A percentile compares a stretch with the other conserved stretches of the same genome.
phyloP scores from a whole-genome alignment of 2,797 vertebrate species.

The Etheostoma nigrum region DNA sequence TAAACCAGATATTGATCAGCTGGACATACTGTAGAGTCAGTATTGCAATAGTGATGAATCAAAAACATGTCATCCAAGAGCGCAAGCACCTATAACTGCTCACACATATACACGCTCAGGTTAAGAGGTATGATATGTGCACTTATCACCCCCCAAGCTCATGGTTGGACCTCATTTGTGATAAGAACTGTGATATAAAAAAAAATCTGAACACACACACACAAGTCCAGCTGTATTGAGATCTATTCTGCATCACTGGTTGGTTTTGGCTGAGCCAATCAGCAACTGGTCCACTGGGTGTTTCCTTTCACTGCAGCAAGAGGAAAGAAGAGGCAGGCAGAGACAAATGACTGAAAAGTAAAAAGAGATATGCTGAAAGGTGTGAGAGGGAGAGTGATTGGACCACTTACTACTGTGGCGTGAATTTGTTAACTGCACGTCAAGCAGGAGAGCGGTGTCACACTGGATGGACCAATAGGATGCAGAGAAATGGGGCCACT shows the following conservation, averaged over 20 bases:
- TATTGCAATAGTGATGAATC: slow-evolving; percentile 5
- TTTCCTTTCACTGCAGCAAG: slow-evolving; percentile 68
- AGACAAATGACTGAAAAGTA: slow-evolving; percentile 45
- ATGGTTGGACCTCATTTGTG: neutral
- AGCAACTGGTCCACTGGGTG: slow-evolving; percentile 64
- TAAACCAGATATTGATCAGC: neutral
- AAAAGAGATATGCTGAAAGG: slow-evolving; percentile 30
- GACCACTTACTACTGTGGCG: slow-evolving; percentile 74
- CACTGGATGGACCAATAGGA: slow-evolving; percentile 68
- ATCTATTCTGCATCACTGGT: slow-evolving; percentile 64
- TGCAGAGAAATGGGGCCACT: slow-evolving; percentile 78
- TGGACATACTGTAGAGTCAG: neutral
- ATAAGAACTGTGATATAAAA: slow-evolving; percentile 20
- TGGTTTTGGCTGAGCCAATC: slow-evolving; percentile 69
- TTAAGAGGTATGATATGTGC: slow-evolving; percentile 11
- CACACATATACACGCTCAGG: neutral
- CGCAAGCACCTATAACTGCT: neutral
- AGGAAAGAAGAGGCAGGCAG: slow-evolving; percentile 38
- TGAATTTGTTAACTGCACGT: slow-evolving; percentile 74
- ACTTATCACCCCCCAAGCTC: no score
- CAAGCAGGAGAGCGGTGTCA: slow-evolving; percentile 74
- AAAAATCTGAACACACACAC: slow-evolving; percentile 23
- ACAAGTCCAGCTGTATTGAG: slow-evolving; percentile 30
- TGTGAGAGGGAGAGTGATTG: slow-evolving; percentile 50
- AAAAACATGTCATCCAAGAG: neutral